These are phyloP conservation scores for Tachina fera DNA, from an alignment of 2,888 invertebrate species.

Conservation along the genomic window DNA sequence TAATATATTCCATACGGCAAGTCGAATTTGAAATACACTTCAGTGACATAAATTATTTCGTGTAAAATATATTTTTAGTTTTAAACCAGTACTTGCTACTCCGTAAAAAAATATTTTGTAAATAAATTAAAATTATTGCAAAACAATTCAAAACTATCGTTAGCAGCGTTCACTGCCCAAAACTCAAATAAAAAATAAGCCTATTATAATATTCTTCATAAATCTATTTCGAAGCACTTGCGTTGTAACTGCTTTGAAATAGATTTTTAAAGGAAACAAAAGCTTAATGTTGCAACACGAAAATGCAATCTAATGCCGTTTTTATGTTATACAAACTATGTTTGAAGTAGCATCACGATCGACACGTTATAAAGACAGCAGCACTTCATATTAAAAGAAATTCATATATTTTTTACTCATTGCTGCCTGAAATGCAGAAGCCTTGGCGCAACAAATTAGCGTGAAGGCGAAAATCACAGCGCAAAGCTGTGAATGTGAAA, in stretches of 20 bases:
- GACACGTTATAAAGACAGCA: conserved; percentile 64
- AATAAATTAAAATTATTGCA: neutral
- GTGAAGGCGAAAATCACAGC: conserved; percentile 75
- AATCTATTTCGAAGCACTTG: conserved; percentile 5
- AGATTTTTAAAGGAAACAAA: conserved; percentile 32
- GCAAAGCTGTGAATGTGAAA: conserved; percentile 73
- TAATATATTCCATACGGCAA: neutral
- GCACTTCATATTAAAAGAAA: conserved; percentile 36
- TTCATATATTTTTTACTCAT: conserved; percentile 33
- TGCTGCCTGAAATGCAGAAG: conserved; percentile 73
- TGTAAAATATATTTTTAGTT: neutral
- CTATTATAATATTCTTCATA: neutral
- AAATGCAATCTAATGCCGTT: conserved; percentile 63
- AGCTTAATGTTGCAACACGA: conserved; percentile 27
- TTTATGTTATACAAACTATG: conserved; percentile 61
- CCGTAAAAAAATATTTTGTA: neutral
- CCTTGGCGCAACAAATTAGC: conserved; percentile 75
- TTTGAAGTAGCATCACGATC: conserved; percentile 68
- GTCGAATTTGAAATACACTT: conserved; percentile 47
- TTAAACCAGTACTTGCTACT: neutral
- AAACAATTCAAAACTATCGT: neutral
- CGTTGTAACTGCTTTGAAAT: conserved; percentile 42
- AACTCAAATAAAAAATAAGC: neutral
- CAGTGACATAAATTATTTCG: neutral
- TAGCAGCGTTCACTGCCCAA: neutral